Conservation (phyloP, 2,797 vertebrate genomes). For the Geotrypetes seraphini region DNA sequence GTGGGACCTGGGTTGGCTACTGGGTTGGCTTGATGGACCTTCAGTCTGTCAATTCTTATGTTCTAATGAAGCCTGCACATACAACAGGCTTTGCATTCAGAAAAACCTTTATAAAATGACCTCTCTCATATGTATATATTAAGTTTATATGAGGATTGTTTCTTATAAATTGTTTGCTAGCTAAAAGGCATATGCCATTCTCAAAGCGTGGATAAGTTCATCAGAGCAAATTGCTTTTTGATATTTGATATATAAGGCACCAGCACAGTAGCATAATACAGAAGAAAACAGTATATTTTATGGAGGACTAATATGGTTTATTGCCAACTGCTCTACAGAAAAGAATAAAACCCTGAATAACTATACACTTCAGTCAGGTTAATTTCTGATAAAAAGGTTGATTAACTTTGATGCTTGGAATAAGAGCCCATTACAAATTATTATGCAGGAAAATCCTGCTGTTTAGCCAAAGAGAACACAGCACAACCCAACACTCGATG, state of each 20-base stretch:
- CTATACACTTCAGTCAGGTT: conserved; percentile 23
- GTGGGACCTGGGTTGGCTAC: too few species aligned
- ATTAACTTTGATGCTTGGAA: conserved; percentile 52
- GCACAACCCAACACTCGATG: conserved; percentile 52
- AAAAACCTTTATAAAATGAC: too few species aligned
- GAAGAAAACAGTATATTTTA: conserved; percentile 5
- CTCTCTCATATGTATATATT: too few species aligned
- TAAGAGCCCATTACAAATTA: conserved; percentile 54
- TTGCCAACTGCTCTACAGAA: conserved; percentile 25
- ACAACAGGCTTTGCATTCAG: too few species aligned
- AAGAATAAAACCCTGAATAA: conserved; percentile 25
- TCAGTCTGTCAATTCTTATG: too few species aligned
- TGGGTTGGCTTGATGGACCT: too few species aligned
- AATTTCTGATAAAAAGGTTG: conserved; percentile 47
- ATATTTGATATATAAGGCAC: conserved; percentile 22
- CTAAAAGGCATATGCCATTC: conserved; percentile 35
- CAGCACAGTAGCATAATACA: conserved; percentile 14
- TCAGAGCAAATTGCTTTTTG: conserved; percentile 1
- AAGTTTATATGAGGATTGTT: too few species aligned
- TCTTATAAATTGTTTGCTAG: conserved; percentile 25
- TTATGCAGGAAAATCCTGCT: conserved; percentile 55
- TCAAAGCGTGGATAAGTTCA: conserved; percentile 14
- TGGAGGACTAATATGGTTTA: conserved; percentile 19
- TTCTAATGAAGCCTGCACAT: too few species aligned
- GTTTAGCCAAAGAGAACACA: conserved; percentile 45